Conservation (phyloP, 2,888 invertebrate species). For the Lochmaea crataegi region DNA sequence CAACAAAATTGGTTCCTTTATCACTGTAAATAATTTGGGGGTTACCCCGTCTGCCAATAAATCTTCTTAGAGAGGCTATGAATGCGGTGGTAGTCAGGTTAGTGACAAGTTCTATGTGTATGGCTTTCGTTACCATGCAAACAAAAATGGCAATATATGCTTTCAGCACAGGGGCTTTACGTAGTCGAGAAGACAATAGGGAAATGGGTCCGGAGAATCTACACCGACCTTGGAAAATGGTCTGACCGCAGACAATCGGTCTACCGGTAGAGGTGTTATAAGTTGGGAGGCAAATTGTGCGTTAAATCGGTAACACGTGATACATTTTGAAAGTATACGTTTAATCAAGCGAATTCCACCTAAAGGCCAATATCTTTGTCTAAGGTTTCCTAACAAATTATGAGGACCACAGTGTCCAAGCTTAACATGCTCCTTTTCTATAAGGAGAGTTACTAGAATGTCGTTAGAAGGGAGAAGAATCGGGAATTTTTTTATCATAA, state of each 20-base stretch:
- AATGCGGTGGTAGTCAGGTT: not conserved
- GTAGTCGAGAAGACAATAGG: not conserved
- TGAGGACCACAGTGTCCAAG: not conserved
- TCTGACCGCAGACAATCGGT: not conserved
- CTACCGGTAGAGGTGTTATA: not conserved
- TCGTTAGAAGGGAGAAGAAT: not conserved
- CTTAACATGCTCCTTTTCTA: not conserved
- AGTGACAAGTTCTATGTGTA: not conserved
- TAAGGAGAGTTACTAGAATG: not conserved
- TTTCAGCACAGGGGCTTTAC: not conserved
- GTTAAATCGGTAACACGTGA: not conserved
- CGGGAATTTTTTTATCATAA: not conserved
- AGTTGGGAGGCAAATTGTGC: not conserved
- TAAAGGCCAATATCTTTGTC: not conserved
- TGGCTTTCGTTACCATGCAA: not conserved
- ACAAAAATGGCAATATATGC: not conserved
- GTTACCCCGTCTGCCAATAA: not conserved
- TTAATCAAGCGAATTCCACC: not conserved
- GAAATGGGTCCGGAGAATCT: not conserved
- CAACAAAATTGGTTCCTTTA: not conserved
- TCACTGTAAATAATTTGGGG: too few relatives aligned
- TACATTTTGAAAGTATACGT: too few relatives aligned
- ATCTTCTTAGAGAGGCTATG: not conserved
- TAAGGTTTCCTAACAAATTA: not conserved
- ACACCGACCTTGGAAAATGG: not conserved